These are phyloP conservation scores for Amiota minor DNA, from an alignment of 2,888 invertebrate species.

Conservation along the genomic window DNA sequence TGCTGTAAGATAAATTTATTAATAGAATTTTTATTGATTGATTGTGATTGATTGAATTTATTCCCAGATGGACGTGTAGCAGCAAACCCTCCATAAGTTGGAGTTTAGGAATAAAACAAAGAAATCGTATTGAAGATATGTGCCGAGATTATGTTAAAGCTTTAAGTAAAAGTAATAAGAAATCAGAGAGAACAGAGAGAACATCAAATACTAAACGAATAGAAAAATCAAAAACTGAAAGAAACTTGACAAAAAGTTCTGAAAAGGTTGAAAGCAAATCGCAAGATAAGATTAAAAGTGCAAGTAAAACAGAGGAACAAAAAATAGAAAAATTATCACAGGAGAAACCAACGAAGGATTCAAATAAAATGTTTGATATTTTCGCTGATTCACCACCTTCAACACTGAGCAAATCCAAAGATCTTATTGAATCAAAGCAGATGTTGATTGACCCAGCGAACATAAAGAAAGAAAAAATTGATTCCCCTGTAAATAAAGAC, in stretches of 20 bases:
- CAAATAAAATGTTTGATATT: slow-evolving; percentile 52
- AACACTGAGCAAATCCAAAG: slow-evolving; percentile 44
- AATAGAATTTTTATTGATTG: background rate
- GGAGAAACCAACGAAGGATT: background rate
- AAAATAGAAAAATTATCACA: background rate
- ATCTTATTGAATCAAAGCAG: background rate
- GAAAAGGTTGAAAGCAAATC: background rate
- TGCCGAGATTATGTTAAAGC: slow-evolving; percentile 6
- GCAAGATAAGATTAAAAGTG: background rate
- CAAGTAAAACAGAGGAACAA: background rate
- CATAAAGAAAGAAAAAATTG: background rate
- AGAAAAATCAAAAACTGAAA: slow-evolving; percentile 6
- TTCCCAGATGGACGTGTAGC: slow-evolving; percentile 46
- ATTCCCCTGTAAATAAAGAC: background rate
- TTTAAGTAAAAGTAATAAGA: background rate
- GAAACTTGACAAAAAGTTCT: background rate
- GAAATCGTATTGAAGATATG: slow-evolving; percentile 15
- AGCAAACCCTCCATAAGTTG: slow-evolving; percentile 12
- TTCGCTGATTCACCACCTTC: slow-evolving; percentile 65
- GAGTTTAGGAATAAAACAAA: background rate
- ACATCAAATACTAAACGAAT: slow-evolving; percentile 43
- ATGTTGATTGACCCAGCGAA: background rate
- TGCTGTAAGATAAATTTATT: slow-evolving; percentile 44
- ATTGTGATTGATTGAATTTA: background rate
- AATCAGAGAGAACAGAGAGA: background rate